Evolutionary conservation across 2,113 vertebrate species (phyloP), one percentile per base, ranked within the genome.

Genomic region (Bucco capensis): DNA sequence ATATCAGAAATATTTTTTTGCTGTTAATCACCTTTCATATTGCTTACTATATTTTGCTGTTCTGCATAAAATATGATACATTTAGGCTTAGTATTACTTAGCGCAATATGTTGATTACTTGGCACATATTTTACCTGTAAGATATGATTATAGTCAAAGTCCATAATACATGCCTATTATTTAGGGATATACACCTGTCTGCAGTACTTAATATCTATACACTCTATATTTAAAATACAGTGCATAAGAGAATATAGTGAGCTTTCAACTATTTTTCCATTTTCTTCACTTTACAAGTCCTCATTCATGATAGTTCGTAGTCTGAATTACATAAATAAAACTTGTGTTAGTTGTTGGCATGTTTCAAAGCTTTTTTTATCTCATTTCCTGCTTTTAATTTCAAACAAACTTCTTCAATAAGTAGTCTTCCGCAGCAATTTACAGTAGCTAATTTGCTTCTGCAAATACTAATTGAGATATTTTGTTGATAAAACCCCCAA

Each of bases 351-450:
- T 25, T 69, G 23, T 89, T 89, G 82, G 46, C 60, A 73, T 50
- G 38, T 70, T 92, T 91, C 42, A 91, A 80, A 87, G 6, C 5
- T 2, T 31, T 93, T n/a, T 90, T 84, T 25, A 92, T 79, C 64
- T 91, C 16, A 83, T 76, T 93, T 94, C 82, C 82, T 94, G 87
- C 31, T 71, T 93, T 93, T 73, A 87, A 83, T 91, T 91, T 92
- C 54, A 85, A 94, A 87, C 25, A 40, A 85, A 58, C 16, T 82
- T 85, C 62, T 92, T 40, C 65, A 88, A 31, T 57, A 75, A 85
- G 58, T 79, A 75, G 87, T 57, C 37, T 74, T 89, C 89, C 89
- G 82, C 75, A 94, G 78, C 47, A 74, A 44, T 88, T 83, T 77
- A 24, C 18, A 62, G 82, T 53, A 87, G 81, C 50, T 27, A 89